Percentiles rank a stretch among this genome's conserved stretches.
phyloP scores from a whole-genome alignment of 2,797 vertebrate genomes.

The Alectoris magna region DNA sequence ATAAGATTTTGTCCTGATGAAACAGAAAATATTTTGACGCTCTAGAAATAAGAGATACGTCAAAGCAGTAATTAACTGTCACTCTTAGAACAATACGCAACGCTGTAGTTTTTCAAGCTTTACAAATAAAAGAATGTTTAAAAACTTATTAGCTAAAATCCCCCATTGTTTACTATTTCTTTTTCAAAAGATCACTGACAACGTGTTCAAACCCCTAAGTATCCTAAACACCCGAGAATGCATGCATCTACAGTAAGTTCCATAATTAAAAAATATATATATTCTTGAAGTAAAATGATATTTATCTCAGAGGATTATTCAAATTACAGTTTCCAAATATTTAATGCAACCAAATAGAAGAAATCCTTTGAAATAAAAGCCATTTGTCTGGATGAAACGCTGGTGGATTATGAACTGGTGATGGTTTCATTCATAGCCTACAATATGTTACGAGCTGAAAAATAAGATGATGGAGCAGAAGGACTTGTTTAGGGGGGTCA shows the following conservation, averaged over 20 bases:
- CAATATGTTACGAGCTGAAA: background rate
- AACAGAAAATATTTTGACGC: conserved; percentile 32
- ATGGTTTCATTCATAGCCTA: conserved; percentile 1
- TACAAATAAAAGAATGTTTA: background rate
- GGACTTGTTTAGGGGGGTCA: background rate
- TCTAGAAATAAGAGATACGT: background rate
- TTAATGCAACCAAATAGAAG: background rate
- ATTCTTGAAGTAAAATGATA: background rate
- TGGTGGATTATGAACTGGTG: background rate
- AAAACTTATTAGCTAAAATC: background rate
- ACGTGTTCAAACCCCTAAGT: background rate
- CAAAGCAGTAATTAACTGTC: background rate
- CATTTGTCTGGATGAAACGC: background rate
- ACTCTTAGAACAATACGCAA: background rate
- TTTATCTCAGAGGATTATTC: background rate
- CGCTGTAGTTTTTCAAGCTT: background rate
- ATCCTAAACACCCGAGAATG: background rate
- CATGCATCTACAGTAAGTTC: background rate
- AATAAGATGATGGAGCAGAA: background rate
- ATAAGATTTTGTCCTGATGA: background rate
- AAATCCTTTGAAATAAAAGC: background rate
- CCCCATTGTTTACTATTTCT: background rate
- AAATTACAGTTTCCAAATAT: background rate
- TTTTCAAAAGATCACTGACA: background rate
- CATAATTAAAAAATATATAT: background rate